phyloP scores from a whole-genome alignment of 1,140 invertebrate species.

The Drosophila arawakana region DNA sequence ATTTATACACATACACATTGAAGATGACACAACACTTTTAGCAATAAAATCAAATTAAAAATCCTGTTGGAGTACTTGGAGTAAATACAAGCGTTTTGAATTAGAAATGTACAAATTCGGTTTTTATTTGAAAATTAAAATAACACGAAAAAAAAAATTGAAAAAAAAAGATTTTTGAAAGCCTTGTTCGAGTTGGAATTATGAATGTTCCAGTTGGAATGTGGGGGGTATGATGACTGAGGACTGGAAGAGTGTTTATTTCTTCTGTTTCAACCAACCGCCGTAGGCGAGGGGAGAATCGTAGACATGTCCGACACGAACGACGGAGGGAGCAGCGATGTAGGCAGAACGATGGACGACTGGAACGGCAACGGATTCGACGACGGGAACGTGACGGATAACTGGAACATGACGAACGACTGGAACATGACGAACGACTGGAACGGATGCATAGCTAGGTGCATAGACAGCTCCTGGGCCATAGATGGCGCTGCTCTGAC shows the following conservation, averaged over 20 bases:
- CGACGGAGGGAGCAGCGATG: constrained; percentile 42
- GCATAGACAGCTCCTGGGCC: constrained; percentile 51
- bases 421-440: constrained; percentile 35
- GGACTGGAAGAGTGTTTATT: constrained; percentile 9
- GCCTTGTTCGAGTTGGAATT: background rate
- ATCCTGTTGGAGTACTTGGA: background rate
- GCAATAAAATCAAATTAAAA: background rate
- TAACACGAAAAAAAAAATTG: constrained; percentile 17
- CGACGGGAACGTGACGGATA: constrained; percentile 47
- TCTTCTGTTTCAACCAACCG: constrained; percentile 67
- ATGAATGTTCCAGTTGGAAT: background rate
- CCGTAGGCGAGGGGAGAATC: constrained; percentile 65
- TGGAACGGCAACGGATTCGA: constrained; percentile 41
- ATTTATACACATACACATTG: too few species aligned
- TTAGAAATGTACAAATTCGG: constrained; percentile 28
- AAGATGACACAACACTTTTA: too few species aligned
- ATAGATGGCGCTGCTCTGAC: constrained; percentile 63
- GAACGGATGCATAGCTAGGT: constrained; percentile 40
- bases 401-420: constrained; percentile 47
- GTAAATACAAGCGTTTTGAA: background rate
- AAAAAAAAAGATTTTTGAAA: constrained; percentile 8
- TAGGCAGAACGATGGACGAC: constrained; percentile 46
- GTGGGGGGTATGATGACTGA: too few species aligned
- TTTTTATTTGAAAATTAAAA: constrained; percentile 21
- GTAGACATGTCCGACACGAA: constrained; percentile 56